Evolutionary conservation across 1,140 invertebrate species (phyloP), one percentile per base, ranked within the genome.

Genomic region (Megalonaias nervosa): DNA sequence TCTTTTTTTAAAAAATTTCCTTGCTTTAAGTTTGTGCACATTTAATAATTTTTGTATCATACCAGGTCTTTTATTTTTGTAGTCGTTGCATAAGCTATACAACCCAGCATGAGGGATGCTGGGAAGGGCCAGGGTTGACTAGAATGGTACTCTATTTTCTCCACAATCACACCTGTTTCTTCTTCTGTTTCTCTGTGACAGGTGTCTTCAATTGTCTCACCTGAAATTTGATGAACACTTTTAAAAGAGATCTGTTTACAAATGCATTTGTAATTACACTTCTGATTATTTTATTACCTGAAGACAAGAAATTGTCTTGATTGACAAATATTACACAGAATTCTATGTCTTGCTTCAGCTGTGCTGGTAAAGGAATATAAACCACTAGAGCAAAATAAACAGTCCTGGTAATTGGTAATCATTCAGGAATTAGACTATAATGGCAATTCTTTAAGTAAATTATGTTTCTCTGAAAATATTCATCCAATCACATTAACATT

Each of bases 81-180:
- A 48, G 87, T 88, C 12, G 86, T 82, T 19, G 90, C 91, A 70
- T 89, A 86, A 1, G 92, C 92, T 56, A 90, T 86, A 79, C 92
- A 93, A 1, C 92, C 93, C 13, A 92, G 84, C 93, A 94, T 94
- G 2, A 94, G 85, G 23, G 91, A 91, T 19, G 91, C 90, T 57
- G 93, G 92, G 81, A 93, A 92, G 12, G 93, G 92, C 93, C 93
- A 94, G 59, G 93, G 92, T 82, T 94, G 93, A 70, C 92, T 92
- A 14, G 90, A 91, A 73, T 93, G 89, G 78, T 93, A 93, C 48
- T 91, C 84, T 21, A 93, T 90, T n/a, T 87, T 77, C 11, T 90
- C 89, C 14, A 92, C 91, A 65, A 91, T 90, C 15, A 94, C 82
- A n/a, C 93, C 93, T 77, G 92, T 91, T 87, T 93, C 93, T 84